Conservation (phyloP, 2,888 invertebrate genomes). For the Hypselothyrea guttata region DNA sequence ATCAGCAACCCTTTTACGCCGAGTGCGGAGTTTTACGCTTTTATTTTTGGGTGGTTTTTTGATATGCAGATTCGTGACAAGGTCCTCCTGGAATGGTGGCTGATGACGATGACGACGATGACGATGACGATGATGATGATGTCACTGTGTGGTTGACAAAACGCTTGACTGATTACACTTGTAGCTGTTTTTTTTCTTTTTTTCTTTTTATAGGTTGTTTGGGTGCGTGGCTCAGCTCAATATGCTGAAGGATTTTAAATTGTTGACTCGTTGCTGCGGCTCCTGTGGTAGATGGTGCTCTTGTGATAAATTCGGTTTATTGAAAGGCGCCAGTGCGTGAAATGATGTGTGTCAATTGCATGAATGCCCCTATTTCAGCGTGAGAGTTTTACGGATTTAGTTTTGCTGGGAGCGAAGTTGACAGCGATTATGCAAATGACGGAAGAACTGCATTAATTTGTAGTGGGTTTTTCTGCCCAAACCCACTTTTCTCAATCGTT, state of each 20-base stretch:
- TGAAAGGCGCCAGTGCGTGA: constrained; percentile 83
- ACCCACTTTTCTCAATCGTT: background rate
- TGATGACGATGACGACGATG: constrained; percentile 17
- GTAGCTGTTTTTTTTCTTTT: constrained; percentile 63
- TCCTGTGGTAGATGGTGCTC: constrained; percentile 51
- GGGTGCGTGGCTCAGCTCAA: constrained; percentile 51
- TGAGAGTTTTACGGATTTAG: constrained; percentile 49
- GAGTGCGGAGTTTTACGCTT: constrained; percentile 31
- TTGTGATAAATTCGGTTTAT: constrained; percentile 82
- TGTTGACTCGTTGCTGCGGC: constrained; percentile 56
- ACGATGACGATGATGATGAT: constrained; percentile 51
- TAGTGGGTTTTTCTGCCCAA: constrained; percentile 14
- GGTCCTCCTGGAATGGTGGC: constrained; percentile 38
- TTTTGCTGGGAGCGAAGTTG: constrained; percentile 54
- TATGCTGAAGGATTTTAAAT: constrained; percentile 74
- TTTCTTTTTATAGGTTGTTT: no score
- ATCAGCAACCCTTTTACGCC: constrained; percentile 70
- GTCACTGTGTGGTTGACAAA: constrained; percentile 71
- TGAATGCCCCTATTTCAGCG: constrained; percentile 49
- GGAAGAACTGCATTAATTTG: constrained; percentile 64
- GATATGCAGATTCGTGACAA: constrained; percentile 76
- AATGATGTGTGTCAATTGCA: constrained; percentile 83
- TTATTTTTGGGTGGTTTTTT: constrained; percentile 55
- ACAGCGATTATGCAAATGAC: constrained; percentile 78
- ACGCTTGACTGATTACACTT: constrained; percentile 80